Base-by-base conservation (phyloP, 2,888 invertebrate species). In the Colletes collaris region DNA sequence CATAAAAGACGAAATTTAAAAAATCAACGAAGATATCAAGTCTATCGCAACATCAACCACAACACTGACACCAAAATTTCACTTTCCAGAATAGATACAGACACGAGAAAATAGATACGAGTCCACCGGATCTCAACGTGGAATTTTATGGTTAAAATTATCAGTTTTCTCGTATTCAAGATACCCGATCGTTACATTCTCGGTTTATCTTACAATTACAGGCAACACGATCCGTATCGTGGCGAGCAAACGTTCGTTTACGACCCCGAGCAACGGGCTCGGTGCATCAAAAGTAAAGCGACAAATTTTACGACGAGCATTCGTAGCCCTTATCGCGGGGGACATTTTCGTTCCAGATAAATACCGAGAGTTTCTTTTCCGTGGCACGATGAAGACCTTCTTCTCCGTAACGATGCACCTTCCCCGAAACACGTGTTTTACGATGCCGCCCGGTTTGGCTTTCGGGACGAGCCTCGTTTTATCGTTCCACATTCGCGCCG, bases 401-500 rank as follows among this genome's bases (percentile, higher is more conserved):
- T 71, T 76, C 76, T 56, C 59, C 40, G 82, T 79, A 83, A 84
- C 84, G 83, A 86, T 73, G 76, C 63, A 73, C 64, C 85, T 86
- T 86, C 83, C 85, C 69, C 64, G 83, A 86, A 84, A 85, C 69
- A 56, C 65, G 69, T 70, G 85, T 81, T 86, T 86, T 86, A 86
- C 79, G 87, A 87, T 63, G 71, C 73, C 83, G 82, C 73, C 77
- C 78, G 74, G 79, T 83, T 86, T 80, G 82, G 70, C 55, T 77
- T 71, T 73, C 60, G 82, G 72, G 74, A 78, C 87, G 73, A 83
- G 81, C 64, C 81, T 81, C 81, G 77, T 83, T 87, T 86, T 79
- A 86, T 85, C 87, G 86, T 83, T 79, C 87, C 86, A 87, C 86
- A 86, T 88, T 88, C 81, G 79, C 50, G 67, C 37, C 65, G 55